phyloP scores from a whole-genome alignment of 2,113 vertebrate genomes.

The Cricetomys ansorgei region DNA sequence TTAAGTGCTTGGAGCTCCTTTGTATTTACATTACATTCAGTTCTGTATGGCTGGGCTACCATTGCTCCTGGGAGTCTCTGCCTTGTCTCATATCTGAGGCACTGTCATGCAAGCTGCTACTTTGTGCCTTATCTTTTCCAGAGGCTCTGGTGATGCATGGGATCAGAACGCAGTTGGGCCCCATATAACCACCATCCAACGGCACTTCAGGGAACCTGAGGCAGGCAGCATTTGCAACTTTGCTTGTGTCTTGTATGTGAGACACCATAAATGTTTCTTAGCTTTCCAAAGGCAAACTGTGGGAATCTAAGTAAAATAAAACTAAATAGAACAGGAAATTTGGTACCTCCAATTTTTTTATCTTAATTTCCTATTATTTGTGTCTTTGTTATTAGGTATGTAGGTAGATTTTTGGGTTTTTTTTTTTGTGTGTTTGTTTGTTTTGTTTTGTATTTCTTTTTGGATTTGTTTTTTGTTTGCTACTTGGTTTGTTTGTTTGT shows the following conservation, averaged over 20 bases:
- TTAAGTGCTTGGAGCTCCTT: not conserved
- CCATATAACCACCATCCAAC: not conserved
- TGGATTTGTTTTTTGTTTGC: no score
- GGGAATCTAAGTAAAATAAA: conserved; percentile 32
- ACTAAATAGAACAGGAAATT: not conserved
- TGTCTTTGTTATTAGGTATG: not conserved
- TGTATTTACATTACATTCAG: not conserved
- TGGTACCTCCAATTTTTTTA: not conserved
- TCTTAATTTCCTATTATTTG: no score
- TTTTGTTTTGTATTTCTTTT: no score
- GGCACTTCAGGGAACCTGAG: not conserved
- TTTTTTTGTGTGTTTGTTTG: not conserved
- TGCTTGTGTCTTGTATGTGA: not conserved
- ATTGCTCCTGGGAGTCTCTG: not conserved
- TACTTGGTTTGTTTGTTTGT: no score
- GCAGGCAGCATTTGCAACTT: not conserved
- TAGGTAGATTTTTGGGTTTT: not conserved
- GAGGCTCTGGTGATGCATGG: not conserved
- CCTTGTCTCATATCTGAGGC: not conserved
- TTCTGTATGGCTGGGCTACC: not conserved
- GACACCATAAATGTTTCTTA: conserved; percentile 34
- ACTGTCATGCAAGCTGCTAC: not conserved
- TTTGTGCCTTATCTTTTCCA: conserved; percentile 41
- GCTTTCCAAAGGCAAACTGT: conserved; percentile 28
- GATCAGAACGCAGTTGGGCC: not conserved